Evolutionary conservation across 1,140 invertebrate genomes (phyloP).

Genomic region (Aphidius ervi): DNA sequence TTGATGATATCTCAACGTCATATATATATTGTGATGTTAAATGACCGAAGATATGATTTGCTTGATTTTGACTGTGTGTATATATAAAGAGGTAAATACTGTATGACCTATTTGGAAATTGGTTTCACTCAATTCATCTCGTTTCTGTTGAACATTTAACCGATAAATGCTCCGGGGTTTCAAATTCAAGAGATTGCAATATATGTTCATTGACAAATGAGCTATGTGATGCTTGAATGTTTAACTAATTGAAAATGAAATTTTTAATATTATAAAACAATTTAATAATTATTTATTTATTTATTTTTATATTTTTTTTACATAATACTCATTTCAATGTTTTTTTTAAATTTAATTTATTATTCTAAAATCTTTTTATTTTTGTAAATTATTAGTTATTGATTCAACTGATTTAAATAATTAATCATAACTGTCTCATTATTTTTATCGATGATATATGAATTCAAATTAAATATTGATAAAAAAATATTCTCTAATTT

Average conservation of each 20-base stretch:
- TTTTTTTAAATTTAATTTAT: neutral
- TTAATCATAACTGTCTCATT: neutral
- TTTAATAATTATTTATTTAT: no score
- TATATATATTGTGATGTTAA: no score
- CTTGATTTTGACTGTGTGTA: no score
- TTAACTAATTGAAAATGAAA: slow-evolving; percentile 25
- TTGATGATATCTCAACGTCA: no score
- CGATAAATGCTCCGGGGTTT: slow-evolving; percentile 13
- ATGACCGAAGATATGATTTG: no score
- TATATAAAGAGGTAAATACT: slow-evolving; percentile 6
- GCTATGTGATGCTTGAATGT: slow-evolving; percentile 20
- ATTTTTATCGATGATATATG: neutral
- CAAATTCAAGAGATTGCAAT: no score
- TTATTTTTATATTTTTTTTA: no score
- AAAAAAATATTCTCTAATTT: no score
- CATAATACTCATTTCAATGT: neutral
- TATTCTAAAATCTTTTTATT: no score
- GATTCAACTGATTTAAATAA: slow-evolving; percentile 4
- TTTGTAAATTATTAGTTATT: neutral
- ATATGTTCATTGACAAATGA: slow-evolving; percentile 22
- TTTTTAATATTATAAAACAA: no score
- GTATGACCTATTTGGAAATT: slow-evolving; percentile 29
- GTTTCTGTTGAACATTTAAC: slow-evolving; percentile 5
- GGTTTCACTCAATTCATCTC: slow-evolving; percentile 21
- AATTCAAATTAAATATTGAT: no score